A percentile compares a stretch with the other conserved stretches of the same genome.
Conservation (phyloP, 1,140 invertebrate species). For the Meloidogyne chitwoodi region DNA sequence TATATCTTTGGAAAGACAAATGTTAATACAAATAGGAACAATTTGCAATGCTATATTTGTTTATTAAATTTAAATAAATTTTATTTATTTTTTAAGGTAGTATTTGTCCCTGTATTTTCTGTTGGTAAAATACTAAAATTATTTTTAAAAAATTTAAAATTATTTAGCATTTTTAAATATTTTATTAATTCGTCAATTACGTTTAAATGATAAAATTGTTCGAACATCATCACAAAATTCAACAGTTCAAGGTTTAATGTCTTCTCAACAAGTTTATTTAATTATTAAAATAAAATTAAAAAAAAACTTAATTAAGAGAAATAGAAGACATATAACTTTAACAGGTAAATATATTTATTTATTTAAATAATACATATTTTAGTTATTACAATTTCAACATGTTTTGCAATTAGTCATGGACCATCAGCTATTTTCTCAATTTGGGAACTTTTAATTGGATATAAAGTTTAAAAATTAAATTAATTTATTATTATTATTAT, state of each 20-base stretch:
- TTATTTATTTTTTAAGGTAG: conserved; percentile 31
- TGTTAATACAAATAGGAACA: conserved; percentile 52
- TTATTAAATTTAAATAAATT: conserved; percentile 6
- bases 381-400: conserved; percentile 54
- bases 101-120: conserved; percentile 55
- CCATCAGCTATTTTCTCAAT: conserved; percentile 56
- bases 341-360: not conserved
- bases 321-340: conserved; percentile 48
- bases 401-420: conserved; percentile 57
- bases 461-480: conserved; percentile 21
- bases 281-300: not conserved
- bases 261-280: conserved; percentile 37
- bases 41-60: conserved; percentile 55
- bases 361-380: conserved; percentile 9
- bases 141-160: not conserved
- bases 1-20: conserved; percentile 28
- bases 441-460: conserved; percentile 53
- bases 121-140: conserved; percentile 24
- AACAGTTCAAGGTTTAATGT: conserved; percentile 31
- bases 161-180: conserved; percentile 47
- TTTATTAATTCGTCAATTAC: conserved; percentile 43
- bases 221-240: conserved; percentile 34
- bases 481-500: not conserved
- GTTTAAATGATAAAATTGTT: conserved; percentile 36
- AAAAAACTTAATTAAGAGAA: conserved; percentile 35